These are phyloP conservation scores for Parnassius mnemosyne DNA, from an alignment of 2,888 invertebrate genomes.

Conservation along the genomic window DNA sequence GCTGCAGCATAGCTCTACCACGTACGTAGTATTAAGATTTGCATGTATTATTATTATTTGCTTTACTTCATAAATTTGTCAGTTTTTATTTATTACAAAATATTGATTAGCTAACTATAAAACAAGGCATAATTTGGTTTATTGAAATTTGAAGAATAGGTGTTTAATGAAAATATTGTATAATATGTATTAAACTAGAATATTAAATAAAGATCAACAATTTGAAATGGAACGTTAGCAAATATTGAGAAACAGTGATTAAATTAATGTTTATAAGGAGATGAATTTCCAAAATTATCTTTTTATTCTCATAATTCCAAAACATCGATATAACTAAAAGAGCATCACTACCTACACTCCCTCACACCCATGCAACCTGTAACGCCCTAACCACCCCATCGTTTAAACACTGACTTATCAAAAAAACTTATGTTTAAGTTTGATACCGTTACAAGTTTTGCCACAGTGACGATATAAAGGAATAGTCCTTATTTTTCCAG, in stretches of 20 bases:
- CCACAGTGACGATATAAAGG: conserved; percentile 44
- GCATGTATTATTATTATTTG: no score
- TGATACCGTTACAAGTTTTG: conserved; percentile 66
- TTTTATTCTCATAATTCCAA: neutral
- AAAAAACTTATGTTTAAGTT: conserved; percentile 78
- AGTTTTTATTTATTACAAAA: no score
- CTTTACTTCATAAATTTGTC: no score
- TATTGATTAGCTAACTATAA: no score
- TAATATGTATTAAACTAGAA: no score
- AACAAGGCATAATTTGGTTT: no score
- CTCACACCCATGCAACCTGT: conserved; percentile 70
- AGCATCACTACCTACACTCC: conserved; percentile 50
- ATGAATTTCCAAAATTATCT: neutral
- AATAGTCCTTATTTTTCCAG: conserved; percentile 27
- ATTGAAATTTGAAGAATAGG: no score
- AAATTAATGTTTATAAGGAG: neutral
- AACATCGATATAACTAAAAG: conserved; percentile 37
- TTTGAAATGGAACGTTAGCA: no score
- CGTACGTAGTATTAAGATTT: no score
- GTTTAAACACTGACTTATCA: conserved; percentile 79
- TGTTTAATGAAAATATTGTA: no score
- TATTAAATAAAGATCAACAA: no score
- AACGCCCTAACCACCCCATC: conserved; percentile 66
- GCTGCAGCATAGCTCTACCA: no score
- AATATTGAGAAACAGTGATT: neutral